Evolutionary conservation across 2,797 vertebrate genomes (phyloP), one percentile per base, ranked within the genome.

Genomic region (Syncerus caffer): DNA sequence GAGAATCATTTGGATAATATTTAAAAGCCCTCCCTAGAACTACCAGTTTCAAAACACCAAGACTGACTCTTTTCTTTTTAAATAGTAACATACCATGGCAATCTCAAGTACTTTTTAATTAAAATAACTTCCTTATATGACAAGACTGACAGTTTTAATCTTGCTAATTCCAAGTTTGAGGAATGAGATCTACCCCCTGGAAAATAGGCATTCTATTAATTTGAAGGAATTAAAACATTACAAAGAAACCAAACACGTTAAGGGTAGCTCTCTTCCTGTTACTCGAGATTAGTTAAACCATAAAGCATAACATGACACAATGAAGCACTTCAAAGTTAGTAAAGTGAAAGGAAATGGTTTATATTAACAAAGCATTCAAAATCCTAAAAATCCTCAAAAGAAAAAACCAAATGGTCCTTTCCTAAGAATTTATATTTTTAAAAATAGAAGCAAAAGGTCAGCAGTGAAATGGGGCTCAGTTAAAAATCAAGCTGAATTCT

Each of bases 31-130:
- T 89, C 21, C 89, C 47, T 89, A 90, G 7, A 90, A 94, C 93
- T 96, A 95, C 92, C 94, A 93, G 79, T 89, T 97, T 97, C 92
- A 89, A 95, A 97, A 91, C 85, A 93, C 94, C 94, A 96, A 96
- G 15, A 92, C 47, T 94, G 7, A 96, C 16, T 90, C 71, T 87
- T 93, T 92, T 55, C 53, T 74, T 95, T 94, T 85, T 89, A 96
- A 88, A 85, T 85, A 97, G 91, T 95, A 95, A 95, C 96, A 95
- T 95, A 82, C 53, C 62, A 91, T 50, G n/a, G 85, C 92, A 94
- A 97, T 80, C 89, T 94, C 45, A 89, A 96, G 67, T 89, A 82
- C 42, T 50, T 94, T 90, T 89, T 64, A 89, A 95, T 50, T 92
- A 71, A 79, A 85, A 85, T 95, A 93, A 74, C 79, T 94, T 89